Percentiles rank a stretch among this genome's conserved stretches.
Conservation (phyloP, 2,113 vertebrate species). For the Phasianus colchicus region DNA sequence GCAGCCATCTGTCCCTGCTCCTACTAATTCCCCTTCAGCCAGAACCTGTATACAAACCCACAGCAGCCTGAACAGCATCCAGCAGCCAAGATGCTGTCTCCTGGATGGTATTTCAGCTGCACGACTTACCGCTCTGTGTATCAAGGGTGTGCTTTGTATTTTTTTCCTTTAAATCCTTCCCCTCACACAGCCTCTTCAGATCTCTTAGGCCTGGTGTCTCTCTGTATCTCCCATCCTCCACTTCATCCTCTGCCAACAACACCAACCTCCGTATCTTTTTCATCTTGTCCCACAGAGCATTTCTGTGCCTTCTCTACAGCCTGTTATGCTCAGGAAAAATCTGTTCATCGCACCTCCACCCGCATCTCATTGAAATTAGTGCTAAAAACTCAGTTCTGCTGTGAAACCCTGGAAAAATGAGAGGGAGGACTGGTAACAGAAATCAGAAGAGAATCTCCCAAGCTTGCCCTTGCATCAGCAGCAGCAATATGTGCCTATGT, state of each 20-base stretch:
- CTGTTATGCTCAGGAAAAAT: not conserved
- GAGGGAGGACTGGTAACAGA: slow-evolving; percentile 27
- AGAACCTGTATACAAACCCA: not conserved
- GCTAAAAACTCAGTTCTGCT: slow-evolving; percentile 3
- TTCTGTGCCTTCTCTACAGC: slow-evolving; percentile 24
- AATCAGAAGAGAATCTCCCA: slow-evolving; percentile 40
- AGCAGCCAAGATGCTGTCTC: not conserved
- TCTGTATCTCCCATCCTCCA: not conserved
- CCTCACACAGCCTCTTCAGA: not conserved
- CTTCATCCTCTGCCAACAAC: slow-evolving; percentile 7
- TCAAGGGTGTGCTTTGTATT: not conserved
- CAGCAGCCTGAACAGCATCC: not conserved
- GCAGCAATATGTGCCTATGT: not conserved
- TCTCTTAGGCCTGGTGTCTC: not conserved
- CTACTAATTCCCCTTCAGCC: not conserved
- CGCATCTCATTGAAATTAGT: slow-evolving; percentile 38
- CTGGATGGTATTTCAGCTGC: not conserved
- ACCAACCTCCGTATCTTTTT: slow-evolving; percentile 17
- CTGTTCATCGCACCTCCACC: slow-evolving; percentile 57
- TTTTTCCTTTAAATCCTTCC: slow-evolving; percentile 19
- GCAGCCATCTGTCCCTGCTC: not conserved
- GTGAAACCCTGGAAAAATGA: slow-evolving; percentile 2
- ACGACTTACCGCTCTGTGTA: not conserved
- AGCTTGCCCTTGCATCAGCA: slow-evolving; percentile 3
- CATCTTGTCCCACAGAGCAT: slow-evolving; percentile 29